Percentiles rank a stretch among this genome's conserved stretches.
Evolutionary conservation across 2,113 vertebrate genomes (phyloP).

Genomic region (Trogon melanurus): DNA sequence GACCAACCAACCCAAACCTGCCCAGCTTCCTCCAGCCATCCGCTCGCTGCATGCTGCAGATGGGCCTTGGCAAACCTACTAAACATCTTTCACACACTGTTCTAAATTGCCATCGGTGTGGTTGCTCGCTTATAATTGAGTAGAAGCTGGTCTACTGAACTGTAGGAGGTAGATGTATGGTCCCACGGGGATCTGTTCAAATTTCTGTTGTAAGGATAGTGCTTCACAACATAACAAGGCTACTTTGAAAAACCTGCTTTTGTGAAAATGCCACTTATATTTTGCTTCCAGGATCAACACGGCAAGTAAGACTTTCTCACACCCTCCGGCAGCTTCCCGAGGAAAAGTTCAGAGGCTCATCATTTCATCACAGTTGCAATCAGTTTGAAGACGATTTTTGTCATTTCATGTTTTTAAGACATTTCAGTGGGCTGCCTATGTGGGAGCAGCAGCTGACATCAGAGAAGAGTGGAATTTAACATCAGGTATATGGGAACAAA

Average conservation of each 20-base stretch:
- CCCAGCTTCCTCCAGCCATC: background rate
- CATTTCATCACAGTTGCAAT: background rate
- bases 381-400: slow-evolving; percentile 1
- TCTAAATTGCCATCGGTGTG: background rate
- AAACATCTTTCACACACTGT: background rate
- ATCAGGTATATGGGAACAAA: background rate
- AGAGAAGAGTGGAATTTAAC: background rate
- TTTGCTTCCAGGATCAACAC: slow-evolving; percentile 27
- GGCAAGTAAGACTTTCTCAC: slow-evolving; percentile 40
- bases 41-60: background rate
- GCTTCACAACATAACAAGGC: slow-evolving; percentile 11
- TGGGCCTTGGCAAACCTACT: background rate
- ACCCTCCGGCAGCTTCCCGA: slow-evolving; percentile 27
- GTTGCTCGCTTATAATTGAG: background rate
- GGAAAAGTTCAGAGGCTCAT: slow-evolving; percentile 31
- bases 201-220: background rate
- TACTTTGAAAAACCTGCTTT: background rate
- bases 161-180: background rate
- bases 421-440: slow-evolving; percentile 12
- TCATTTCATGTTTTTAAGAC: slow-evolving; percentile 28
- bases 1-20: background rate
- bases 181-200: background rate
- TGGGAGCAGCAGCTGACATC: slow-evolving; percentile 25
- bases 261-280: slow-evolving; percentile 6
- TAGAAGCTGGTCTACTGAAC: background rate